Base-by-base conservation (phyloP, 2,888 invertebrate species). In the Acleris laterana region DNA sequence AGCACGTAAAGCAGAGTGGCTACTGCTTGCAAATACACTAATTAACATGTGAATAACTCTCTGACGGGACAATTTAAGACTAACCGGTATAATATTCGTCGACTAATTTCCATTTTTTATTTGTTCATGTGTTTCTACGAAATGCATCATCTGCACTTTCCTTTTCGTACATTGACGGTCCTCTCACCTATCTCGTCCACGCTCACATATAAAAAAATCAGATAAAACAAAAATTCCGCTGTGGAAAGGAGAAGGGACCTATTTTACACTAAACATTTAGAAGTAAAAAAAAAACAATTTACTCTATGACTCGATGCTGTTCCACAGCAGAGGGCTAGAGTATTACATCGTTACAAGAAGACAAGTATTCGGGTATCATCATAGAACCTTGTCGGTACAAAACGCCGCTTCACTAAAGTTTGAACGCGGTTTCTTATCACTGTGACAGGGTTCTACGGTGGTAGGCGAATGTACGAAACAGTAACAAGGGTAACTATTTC, bases 241-340 rank as follows among this genome's bases (percentile, higher is more conserved):
- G 64, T 63, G 60, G 56, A 56, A 20, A 50, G 50, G 55, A 28
- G 16, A 20, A n/a, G n/a, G n/a, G n/a, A 59, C 56, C 65, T 60
- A 60, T 60, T 58, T 50, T 55, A 65, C 60, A 49, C 55, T 65
- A 65, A 61, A 65, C 65, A 65, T 65, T 65, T 66, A 60, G 58
- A 68, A 56, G 56, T 61, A 63, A 60, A 62, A 68, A 62, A 68
- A 59, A 65, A 67, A 63, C 58, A 46, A 58, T 68, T 32, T 70
- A 67, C 68, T 70, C 69, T 71, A 72, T 67, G 71, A 71, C 68
- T 69, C 70, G 22, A 16, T 49, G 59, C 64, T 48, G 42, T 44
- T 68, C 74, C 72, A 72, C 71, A 49, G 60, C 53, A 70, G 63
- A 60, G 46, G 64, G 62, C 62, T 56, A 71, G 69, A 38, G 46